phyloP scores from a whole-genome alignment of 2,888 invertebrate species.

The Petrophora chlorosata region DNA sequence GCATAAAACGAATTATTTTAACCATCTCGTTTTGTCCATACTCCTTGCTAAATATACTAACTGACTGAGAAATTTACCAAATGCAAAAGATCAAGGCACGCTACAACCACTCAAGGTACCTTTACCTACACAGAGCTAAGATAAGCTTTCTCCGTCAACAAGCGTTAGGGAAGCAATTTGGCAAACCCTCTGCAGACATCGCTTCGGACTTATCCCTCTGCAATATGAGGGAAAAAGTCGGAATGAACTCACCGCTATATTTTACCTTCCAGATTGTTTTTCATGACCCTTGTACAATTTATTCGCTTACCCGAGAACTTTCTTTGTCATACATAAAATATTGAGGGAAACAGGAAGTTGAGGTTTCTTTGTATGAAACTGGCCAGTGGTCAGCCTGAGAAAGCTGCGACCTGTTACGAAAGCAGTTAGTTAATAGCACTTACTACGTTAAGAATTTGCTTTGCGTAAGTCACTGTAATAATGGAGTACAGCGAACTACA shows the following conservation, averaged over 20 bases:
- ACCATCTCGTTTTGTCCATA: too few species aligned
- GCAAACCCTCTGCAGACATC: constrained; percentile 28
- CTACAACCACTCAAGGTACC: constrained; percentile 29
- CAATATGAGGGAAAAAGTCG: constrained; percentile 23
- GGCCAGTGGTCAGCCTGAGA: constrained; percentile 1
- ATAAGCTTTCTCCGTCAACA: constrained; percentile 35
- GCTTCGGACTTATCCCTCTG: constrained; percentile 23
- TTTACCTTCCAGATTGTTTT: constrained; percentile 20
- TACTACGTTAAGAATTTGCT: too few species aligned
- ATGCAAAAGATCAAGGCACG: too few species aligned
- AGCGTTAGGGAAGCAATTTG: constrained; percentile 38
- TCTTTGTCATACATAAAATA: constrained; percentile 20
- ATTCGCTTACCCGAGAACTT: constrained; percentile 13
- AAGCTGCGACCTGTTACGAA: constrained; percentile 9
- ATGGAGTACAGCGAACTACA: too few species aligned
- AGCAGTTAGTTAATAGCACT: constrained; percentile 3
- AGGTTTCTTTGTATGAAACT: constrained; percentile 8
- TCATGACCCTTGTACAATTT: constrained; percentile 21
- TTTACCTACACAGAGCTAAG: constrained; percentile 27
- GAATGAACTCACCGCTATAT: constrained; percentile 12
- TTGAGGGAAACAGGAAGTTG: constrained; percentile 13
- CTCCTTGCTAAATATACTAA: too few species aligned
- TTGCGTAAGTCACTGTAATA: too few species aligned
- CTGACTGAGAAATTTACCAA: too few species aligned
- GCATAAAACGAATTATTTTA: too few species aligned